Evolutionary conservation across 2,888 invertebrate genomes (phyloP), one percentile per base, ranked within the genome.

Genomic region (Dryococelus australis): DNA sequence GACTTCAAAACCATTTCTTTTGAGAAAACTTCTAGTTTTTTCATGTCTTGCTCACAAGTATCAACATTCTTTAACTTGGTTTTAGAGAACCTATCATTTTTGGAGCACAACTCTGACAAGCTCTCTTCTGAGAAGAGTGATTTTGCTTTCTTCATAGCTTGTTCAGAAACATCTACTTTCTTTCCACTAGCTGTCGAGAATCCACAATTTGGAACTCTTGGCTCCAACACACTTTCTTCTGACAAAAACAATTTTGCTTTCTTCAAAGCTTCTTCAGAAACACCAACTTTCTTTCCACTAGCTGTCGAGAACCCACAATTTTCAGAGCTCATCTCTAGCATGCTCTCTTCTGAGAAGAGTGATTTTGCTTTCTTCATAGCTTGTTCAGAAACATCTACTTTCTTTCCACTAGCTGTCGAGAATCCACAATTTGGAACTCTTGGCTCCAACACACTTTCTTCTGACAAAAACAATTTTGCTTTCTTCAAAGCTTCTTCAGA

Each of bases 41-140:
- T 65, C 65, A 65, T 16, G 24, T 10, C 65, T 65, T 65, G 24
- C 16, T 65, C n/a, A 65, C 13, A 65, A 16, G 16, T 20, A 65
- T 20, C n/a, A 3, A n/a, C 20, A 16, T 65, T n/a, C n/a, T 65
- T 65, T 2, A 10, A 10, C 10, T 24, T 65, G 16, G 65, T 20
- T n/a, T 10, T 65, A 65, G 65, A 65, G 16, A 65, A 65, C n/a
- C 65, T 20, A 65, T 24, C 6, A 24, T 65, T 24, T 65, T 8
- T 24, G 24, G 8, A 16, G 10, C 65, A 12, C 16, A 9, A 0
- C 65, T 24, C 65, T 65, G 65, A 65, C 24, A 16, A 2, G 24
- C n/a, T 65, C 90, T 87, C 88, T 89, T 91, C 90, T 87, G 91
- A 87, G 88, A 92, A 91, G 3, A 92, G 87, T 24, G 90, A 90